Evolutionary conservation across 2,888 invertebrate species (phyloP).

Genomic region (Seira musarum): DNA sequence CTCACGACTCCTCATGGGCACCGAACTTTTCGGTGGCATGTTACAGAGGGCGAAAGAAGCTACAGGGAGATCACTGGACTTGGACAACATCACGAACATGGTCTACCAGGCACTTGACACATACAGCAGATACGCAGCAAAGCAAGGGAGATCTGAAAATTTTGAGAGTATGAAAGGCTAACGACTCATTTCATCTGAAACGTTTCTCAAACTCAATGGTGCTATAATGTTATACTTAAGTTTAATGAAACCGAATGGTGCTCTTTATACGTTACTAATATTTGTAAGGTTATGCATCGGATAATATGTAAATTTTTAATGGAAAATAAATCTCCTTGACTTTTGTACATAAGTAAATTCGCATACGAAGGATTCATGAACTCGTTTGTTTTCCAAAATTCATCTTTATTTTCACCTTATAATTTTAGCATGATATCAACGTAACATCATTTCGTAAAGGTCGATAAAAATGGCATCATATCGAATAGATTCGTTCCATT

Average conservation of each 20-base stretch:
- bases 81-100: slow-evolving; percentile 65
- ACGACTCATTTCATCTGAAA: neutral
- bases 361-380: too few species aligned
- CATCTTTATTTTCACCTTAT: neutral
- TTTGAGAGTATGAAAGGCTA: slow-evolving; percentile 25
- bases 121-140: slow-evolving; percentile 58
- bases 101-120: slow-evolving; percentile 67
- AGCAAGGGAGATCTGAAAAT: slow-evolving; percentile 38
- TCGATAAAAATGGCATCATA: slow-evolving; percentile 43
- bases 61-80: slow-evolving; percentile 61
- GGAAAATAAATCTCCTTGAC: slow-evolving; percentile 9
- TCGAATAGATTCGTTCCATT: neutral
- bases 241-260: slow-evolving; percentile 34
- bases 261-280: slow-evolving; percentile 29
- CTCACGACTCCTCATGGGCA: slow-evolving; percentile 56
- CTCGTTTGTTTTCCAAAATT: too few species aligned
- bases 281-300: too few species aligned
- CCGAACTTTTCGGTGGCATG: slow-evolving; percentile 60
- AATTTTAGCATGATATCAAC: neutral
- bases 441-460: slow-evolving; percentile 26
- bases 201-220: slow-evolving; percentile 32
- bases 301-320: neutral
- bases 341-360: neutral
- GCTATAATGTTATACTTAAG: slow-evolving; percentile 32
- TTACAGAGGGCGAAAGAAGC: slow-evolving; percentile 59